A percentile compares a stretch with the other conserved stretches of the same genome.
Conservation (phyloP, 2,888 invertebrate species). For the Meiosimyza decipiens region DNA sequence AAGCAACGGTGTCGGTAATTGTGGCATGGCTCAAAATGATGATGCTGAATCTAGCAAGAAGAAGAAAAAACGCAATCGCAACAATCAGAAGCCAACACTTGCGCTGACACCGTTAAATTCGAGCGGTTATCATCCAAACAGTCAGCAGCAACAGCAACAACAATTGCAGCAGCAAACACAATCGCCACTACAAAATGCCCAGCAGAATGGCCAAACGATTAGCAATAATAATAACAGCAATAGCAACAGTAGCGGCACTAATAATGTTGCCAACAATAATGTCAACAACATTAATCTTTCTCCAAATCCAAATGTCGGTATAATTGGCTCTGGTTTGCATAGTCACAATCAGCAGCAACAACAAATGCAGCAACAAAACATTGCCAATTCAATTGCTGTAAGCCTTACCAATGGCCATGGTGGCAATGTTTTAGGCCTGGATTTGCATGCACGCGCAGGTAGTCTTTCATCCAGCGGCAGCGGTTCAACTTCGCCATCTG, state of each 20-base stretch:
- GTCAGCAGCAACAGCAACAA: slow-evolving; percentile 50
- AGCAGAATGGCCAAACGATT: slow-evolving; percentile 36
- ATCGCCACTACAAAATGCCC: slow-evolving; percentile 32
- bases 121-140: slow-evolving; percentile 59
- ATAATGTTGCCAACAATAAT: slow-evolving; percentile 39
- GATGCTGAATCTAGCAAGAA: slow-evolving; percentile 72
- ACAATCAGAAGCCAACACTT: slow-evolving; percentile 73
- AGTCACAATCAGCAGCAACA: slow-evolving; percentile 46
- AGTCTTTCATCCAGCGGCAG: slow-evolving; percentile 82
- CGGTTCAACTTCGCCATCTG: slow-evolving; percentile 82
- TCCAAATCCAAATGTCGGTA: slow-evolving; percentile 61
- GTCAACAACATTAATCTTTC: slow-evolving; percentile 42
- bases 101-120: slow-evolving; percentile 70
- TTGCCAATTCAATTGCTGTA: slow-evolving; percentile 48
- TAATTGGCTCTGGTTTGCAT: slow-evolving; percentile 61
- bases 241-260: slow-evolving; percentile 26
- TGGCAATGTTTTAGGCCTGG: slow-evolving; percentile 58
- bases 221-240: slow-evolving; percentile 32
- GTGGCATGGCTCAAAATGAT: slow-evolving; percentile 59
- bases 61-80: slow-evolving; percentile 77
- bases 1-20: slow-evolving; percentile 38
- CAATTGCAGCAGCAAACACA: slow-evolving; percentile 44
- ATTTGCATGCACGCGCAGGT: slow-evolving; percentile 76
- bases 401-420: slow-evolving; percentile 42
- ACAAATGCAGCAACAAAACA: slow-evolving; percentile 46